A percentile compares a stretch with the other conserved stretches of the same genome.
Evolutionary conservation across 2,113 vertebrate genomes (phyloP).

Genomic region (Podarcis cretensis): DNA sequence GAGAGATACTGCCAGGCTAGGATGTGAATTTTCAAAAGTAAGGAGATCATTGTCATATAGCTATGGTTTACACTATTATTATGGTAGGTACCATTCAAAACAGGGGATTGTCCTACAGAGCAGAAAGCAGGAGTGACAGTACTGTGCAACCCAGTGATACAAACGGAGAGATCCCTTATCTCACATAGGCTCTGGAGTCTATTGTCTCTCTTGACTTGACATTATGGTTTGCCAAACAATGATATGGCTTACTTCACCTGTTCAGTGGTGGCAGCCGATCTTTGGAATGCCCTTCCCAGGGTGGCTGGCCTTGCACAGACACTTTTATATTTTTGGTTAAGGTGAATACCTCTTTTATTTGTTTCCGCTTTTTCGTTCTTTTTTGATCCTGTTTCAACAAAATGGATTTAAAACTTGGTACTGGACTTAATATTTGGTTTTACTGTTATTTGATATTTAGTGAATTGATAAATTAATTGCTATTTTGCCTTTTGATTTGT

Average conservation of each 20-base stretch:
- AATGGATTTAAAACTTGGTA: neutral
- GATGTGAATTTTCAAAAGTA: neutral
- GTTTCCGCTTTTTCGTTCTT: neutral
- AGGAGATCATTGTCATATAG: neutral
- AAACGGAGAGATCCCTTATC: neutral
- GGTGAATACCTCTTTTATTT: neutral
- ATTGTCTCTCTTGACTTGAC: neutral
- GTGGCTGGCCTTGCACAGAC: neutral
- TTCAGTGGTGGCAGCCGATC: neutral
- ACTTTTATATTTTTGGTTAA: neutral
- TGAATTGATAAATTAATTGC: neutral
- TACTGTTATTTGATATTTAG: neutral
- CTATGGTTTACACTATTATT: neutral
- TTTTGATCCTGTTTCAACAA: neutral
- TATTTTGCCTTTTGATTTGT: neutral
- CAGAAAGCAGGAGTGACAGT: neutral
- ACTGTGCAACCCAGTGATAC: neutral
- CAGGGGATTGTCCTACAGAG: neutral
- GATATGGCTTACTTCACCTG: neutral
- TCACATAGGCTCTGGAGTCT: neutral
- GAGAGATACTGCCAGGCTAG: neutral
- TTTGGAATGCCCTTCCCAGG: neutral
- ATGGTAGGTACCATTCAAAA: too few species aligned
- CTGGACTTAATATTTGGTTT: neutral
- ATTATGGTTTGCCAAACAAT: neutral